Percentiles rank a stretch among this genome's conserved stretches.
These are phyloP conservation scores for Diogma glabrata DNA, from an alignment of 2,888 invertebrate genomes.

Conservation along the genomic window DNA sequence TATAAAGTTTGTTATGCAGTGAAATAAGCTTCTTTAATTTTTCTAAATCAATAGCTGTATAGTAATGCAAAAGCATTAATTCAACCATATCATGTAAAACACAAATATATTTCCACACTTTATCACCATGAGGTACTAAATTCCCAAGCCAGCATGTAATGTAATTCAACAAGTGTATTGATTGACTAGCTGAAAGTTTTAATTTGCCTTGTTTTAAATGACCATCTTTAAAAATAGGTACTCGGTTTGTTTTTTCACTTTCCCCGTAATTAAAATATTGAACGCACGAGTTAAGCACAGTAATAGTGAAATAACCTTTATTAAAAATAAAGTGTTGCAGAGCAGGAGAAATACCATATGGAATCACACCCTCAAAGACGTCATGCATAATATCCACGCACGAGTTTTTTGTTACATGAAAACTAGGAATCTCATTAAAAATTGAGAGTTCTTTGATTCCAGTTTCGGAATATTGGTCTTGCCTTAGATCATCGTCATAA, in stretches of 20 bases:
- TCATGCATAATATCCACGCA: neutral
- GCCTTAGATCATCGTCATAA: neutral
- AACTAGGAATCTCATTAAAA: slow-evolving; percentile 4
- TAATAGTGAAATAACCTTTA: neutral
- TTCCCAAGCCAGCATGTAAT: neutral
- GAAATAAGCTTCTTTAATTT: neutral
- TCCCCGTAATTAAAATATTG: neutral
- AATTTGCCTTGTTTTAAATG: neutral
- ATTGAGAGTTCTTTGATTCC: slow-evolving; percentile 1
- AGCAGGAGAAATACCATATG: neutral
- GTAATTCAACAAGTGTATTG: neutral
- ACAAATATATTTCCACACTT: neutral
- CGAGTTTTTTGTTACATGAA: neutral
- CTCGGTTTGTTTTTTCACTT: neutral
- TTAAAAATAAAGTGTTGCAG: neutral
- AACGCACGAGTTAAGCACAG: neutral
- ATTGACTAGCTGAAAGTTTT: neutral
- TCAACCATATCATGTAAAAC: slow-evolving; percentile 2
- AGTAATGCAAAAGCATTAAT: neutral
- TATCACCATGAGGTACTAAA: neutral
- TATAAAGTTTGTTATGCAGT: slow-evolving; percentile 12
- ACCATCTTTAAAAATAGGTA: neutral
- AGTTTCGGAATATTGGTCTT: neutral
- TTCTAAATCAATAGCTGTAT: neutral
- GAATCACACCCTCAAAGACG: neutral